Conservation (phyloP, 2,888 invertebrate species). For the Tinea pellionella region DNA sequence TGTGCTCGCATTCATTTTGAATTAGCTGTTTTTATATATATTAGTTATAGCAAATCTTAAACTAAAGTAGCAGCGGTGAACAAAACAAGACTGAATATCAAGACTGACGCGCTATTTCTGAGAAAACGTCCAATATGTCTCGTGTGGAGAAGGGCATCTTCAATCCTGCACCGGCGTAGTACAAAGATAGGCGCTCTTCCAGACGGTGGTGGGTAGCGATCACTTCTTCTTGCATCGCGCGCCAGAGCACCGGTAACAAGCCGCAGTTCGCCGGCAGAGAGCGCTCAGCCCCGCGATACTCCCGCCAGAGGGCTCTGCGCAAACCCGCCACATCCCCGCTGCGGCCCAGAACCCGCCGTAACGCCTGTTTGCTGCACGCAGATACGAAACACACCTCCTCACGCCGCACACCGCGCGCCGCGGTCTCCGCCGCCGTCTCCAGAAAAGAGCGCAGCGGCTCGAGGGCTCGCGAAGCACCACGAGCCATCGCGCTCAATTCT, state of each 20-base stretch:
- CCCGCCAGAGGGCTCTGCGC: constrained; percentile 47
- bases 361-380: constrained; percentile 96
- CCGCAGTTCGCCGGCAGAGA: constrained; percentile 85
- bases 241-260: constrained; percentile 95
- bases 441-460: constrained; percentile 84
- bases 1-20: too few relatives aligned
- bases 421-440: constrained; percentile 94
- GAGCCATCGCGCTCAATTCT: constrained; percentile 32
- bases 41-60: too few relatives aligned
- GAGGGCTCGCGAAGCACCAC: constrained; percentile 29
- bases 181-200: constrained; percentile 92
- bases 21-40: too few relatives aligned
- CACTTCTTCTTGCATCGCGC: constrained; percentile 99
- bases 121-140: constrained; percentile 96
- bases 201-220: constrained; percentile 90
- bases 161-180: constrained; percentile 96
- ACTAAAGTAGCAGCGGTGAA: too few relatives aligned
- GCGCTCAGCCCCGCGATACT: constrained; percentile 93
- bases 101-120: constrained; percentile 95
- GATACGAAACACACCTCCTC: constrained; percentile 98
- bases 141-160: constrained; percentile 94
- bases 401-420: constrained; percentile 93
- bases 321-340: constrained; percentile 34
- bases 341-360: constrained; percentile 88
- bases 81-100: neutral